Percentiles rank a stretch among this genome's conserved stretches.
phyloP scores from a whole-genome alignment of 2,797 vertebrate species.

The Threskiornis aethiopicus region DNA sequence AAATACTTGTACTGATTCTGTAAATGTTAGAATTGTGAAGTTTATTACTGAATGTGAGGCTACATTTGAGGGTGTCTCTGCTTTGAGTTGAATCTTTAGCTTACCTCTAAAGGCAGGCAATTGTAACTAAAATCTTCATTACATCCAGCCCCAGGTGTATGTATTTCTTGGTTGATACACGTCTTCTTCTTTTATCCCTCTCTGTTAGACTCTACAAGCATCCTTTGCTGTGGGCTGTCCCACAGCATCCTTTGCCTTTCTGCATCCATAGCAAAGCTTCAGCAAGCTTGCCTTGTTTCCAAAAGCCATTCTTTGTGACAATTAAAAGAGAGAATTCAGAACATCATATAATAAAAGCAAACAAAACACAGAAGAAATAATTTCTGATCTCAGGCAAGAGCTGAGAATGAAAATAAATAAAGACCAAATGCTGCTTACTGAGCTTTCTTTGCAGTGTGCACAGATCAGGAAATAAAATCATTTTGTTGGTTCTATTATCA shows the following conservation, averaged over 20 bases:
- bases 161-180: background rate
- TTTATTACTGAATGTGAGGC: background rate
- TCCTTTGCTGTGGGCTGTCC: background rate
- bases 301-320: background rate
- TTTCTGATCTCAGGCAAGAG: background rate
- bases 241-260: background rate
- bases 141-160: background rate
- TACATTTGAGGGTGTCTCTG: background rate
- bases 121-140: background rate
- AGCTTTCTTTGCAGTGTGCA: background rate
- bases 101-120: background rate
- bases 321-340: constrained; percentile 12
- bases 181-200: background rate
- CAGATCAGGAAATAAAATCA: constrained; percentile 19
- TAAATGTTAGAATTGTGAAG: background rate
- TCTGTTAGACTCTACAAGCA: background rate
- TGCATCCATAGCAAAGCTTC: background rate
- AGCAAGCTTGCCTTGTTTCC: background rate
- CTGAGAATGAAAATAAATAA: background rate
- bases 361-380: background rate
- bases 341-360: constrained; percentile 1
- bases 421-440: background rate
- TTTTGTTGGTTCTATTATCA: background rate
- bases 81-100: background rate
- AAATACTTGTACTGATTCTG: background rate